Conservation (phyloP, 92 coral and sea anemone species). For the Meandrina meandrites region DNA sequence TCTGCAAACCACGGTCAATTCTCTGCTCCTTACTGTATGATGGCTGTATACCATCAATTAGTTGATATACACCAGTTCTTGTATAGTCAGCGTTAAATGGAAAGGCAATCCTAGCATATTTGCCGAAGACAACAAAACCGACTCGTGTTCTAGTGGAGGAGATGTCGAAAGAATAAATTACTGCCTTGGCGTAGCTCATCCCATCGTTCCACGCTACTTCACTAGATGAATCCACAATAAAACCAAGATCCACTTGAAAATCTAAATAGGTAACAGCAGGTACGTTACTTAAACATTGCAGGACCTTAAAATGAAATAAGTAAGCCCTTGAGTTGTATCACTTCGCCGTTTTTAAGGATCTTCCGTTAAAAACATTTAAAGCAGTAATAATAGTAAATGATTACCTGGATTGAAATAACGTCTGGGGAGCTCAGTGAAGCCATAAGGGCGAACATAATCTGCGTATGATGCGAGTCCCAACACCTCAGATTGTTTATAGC, state of each 20-base stretch:
- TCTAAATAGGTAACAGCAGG: background rate
- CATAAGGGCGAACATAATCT: slow-evolving; percentile 49
- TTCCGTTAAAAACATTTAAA: background rate
- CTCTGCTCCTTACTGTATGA: slow-evolving; percentile 42
- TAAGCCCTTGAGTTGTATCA: too few relatives aligned
- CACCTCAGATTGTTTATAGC: slow-evolving; percentile 40
- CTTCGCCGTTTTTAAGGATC: background rate
- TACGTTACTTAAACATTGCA: background rate
- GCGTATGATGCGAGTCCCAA: slow-evolving; percentile 53
- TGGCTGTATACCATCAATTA: slow-evolving; percentile 54
- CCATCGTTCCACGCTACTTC: slow-evolving; percentile 36
- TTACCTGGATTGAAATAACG: slow-evolving; percentile 24
- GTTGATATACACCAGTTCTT: slow-evolving; percentile 29
- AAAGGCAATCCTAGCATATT: slow-evolving; percentile 61
- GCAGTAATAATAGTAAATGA: background rate
- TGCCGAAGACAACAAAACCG: slow-evolving; percentile 65
- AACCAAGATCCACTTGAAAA: slow-evolving; percentile 66
- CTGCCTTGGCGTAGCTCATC: slow-evolving; percentile 40
- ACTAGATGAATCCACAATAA: slow-evolving; percentile 63
- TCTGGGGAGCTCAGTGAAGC: slow-evolving; percentile 33
- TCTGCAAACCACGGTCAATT: slow-evolving; percentile 67
- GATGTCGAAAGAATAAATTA: slow-evolving; percentile 62
- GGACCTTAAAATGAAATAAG: background rate
- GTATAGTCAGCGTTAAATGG: slow-evolving; percentile 64
- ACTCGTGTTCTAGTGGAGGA: slow-evolving; percentile 60